phyloP scores from a whole-genome alignment of 2,113 vertebrate species.

The Psephotus haematonotus region DNA sequence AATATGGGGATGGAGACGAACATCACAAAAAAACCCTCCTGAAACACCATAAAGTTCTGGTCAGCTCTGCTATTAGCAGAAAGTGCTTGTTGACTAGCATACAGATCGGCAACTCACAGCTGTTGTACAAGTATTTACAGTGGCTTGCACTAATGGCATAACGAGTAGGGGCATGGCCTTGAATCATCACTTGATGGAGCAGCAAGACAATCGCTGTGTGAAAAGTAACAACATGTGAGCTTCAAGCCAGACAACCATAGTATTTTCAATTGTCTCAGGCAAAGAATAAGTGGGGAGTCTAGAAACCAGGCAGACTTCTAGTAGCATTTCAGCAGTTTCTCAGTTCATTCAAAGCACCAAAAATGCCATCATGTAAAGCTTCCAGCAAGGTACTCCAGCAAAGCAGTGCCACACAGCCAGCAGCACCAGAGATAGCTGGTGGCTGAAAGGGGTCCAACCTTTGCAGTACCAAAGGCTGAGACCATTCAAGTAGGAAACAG shows the following conservation, averaged over 20 bases:
- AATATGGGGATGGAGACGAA: not conserved
- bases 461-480: not conserved
- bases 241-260: not conserved
- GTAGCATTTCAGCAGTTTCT: not conserved
- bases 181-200: not conserved
- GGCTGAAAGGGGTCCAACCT: not conserved
- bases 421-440: not conserved
- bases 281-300: not conserved
- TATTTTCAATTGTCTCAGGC: not conserved
- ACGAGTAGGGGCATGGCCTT: not conserved
- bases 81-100: not conserved
- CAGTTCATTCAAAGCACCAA: not conserved
- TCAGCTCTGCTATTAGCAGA: not conserved
- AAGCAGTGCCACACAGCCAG: not conserved
- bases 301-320: not conserved
- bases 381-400: not conserved
- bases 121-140: not conserved
- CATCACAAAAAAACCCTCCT: not conserved
- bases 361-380: not conserved
- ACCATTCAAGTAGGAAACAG: fast-evolving
- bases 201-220: not conserved
- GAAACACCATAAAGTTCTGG: fast-evolving
- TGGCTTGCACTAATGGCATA: not conserved
- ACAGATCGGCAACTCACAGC: not conserved
- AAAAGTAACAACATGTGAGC: not conserved